Conservation (phyloP, 92 coral and sea anemone species). For the Nematostella vectensis region DNA sequence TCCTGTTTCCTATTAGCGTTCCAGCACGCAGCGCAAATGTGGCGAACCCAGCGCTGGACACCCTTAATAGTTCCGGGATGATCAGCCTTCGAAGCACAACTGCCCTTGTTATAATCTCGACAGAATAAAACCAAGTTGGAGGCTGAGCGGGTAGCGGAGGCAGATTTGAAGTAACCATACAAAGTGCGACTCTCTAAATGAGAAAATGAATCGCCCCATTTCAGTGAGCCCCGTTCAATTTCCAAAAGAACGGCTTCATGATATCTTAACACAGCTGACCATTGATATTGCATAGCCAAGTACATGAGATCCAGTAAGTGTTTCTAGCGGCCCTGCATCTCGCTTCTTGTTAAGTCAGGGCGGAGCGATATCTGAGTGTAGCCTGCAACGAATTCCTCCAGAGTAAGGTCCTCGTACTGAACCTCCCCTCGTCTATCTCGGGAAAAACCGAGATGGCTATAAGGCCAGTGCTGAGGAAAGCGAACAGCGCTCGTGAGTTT, state of each 20-base stretch:
- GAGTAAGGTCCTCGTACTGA: constrained; percentile 12
- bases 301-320: constrained; percentile 11
- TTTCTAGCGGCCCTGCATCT: background rate
- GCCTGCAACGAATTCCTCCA: constrained; percentile 30
- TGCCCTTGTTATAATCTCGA: constrained; percentile 9
- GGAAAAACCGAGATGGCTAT: constrained; percentile 8
- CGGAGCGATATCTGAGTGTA: constrained; percentile 6
- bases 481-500: constrained; percentile 5
- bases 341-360: background rate
- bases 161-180: constrained; percentile 1
- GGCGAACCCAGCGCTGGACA: constrained; percentile 14
- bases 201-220: constrained; percentile 20
- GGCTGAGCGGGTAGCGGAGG: background rate
- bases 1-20: background rate
- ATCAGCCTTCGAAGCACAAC: constrained; percentile 5
- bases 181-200: constrained; percentile 27
- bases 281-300: constrained; percentile 6
- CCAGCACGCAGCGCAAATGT: constrained; percentile 36
- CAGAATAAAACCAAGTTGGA: constrained; percentile 13
- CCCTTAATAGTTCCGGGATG: constrained; percentile 12
- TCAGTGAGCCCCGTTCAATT: constrained; percentile 8
- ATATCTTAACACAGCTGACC: constrained; percentile 11
- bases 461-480: constrained; percentile 22
- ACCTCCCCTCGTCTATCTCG: constrained; percentile 7
- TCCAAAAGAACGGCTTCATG: constrained; percentile 14